Evolutionary conservation across 2,888 invertebrate genomes (phyloP).

Genomic region (Neelides folsomi): DNA sequence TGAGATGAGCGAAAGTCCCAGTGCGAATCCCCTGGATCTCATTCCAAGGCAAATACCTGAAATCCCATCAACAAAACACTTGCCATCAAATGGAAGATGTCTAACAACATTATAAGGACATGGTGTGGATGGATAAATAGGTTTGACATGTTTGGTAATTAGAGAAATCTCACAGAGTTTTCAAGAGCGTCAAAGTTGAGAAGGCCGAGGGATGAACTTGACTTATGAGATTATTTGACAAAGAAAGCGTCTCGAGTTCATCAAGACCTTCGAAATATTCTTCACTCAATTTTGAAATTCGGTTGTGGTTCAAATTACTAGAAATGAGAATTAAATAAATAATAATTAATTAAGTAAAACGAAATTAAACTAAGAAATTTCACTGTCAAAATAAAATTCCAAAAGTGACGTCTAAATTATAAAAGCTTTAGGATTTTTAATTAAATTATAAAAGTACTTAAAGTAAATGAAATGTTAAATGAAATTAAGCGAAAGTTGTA

Average conservation of each 20-base stretch:
- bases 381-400: too few species aligned
- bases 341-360: too few species aligned
- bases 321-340: too few species aligned
- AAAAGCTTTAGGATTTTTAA: too few species aligned
- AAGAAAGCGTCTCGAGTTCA: slow-evolving; percentile 40
- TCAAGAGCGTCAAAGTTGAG: slow-evolving; percentile 37
- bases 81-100: too few species aligned
- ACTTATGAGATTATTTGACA: slow-evolving; percentile 41
- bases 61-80: slow-evolving; percentile 28
- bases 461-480: background rate
- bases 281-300: slow-evolving; percentile 11
- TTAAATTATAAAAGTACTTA: too few species aligned
- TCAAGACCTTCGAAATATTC: slow-evolving; percentile 37
- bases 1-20: slow-evolving; percentile 41
- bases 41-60: slow-evolving; percentile 45
- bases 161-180: slow-evolving; percentile 39
- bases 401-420: too few species aligned
- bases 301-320: slow-evolving; percentile 19
- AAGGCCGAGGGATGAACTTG: slow-evolving; percentile 37
- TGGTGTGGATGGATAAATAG: too few species aligned
- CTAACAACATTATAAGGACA: too few species aligned
- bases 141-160: too few species aligned
- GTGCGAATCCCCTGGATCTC: slow-evolving; percentile 38
- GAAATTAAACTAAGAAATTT: too few species aligned
- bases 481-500: background rate